Percentiles rank a stretch among this genome's conserved stretches.
These are phyloP conservation scores for Deilephila porcellus DNA, from an alignment of 2,888 invertebrate genomes.

Conservation along the genomic window DNA sequence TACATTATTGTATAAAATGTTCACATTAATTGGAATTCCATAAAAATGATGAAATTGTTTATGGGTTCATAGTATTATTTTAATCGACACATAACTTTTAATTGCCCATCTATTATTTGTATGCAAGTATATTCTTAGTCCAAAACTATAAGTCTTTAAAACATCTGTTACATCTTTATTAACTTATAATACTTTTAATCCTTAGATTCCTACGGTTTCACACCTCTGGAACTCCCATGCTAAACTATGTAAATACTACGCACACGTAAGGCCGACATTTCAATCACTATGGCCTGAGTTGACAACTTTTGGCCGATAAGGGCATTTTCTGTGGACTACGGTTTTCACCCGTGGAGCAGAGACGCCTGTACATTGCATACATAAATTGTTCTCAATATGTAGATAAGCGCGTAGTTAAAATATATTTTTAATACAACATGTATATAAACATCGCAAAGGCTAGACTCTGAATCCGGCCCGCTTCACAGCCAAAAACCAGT, in stretches of 20 bases:
- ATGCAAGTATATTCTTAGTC: slow-evolving; percentile 21
- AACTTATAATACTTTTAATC: slow-evolving; percentile 21
- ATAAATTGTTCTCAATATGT: not conserved
- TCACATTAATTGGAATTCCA: not conserved
- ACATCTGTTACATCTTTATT: slow-evolving; percentile 11
- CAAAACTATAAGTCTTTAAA: slow-evolving; percentile 23
- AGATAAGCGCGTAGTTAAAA: not conserved
- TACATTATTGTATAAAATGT: not conserved
- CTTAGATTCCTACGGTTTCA: slow-evolving; percentile 14
- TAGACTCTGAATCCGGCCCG: too few species aligned
- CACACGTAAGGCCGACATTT: slow-evolving; percentile 24
- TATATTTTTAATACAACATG: not conserved
- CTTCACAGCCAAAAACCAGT: not conserved
- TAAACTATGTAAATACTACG: slow-evolving; percentile 22
- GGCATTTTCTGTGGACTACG: not conserved
- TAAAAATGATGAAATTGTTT: not conserved
- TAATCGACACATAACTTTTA: slow-evolving; percentile 22
- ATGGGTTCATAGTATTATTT: not conserved
- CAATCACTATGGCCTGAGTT: slow-evolving; percentile 24
- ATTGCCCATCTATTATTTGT: slow-evolving; percentile 18
- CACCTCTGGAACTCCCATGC: slow-evolving; percentile 10
- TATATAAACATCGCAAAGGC: not conserved
- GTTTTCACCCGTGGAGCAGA: not conserved
- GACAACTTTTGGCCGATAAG: slow-evolving; percentile 25
- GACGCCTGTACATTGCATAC: not conserved